phyloP scores from a whole-genome alignment of 2,888 invertebrate genomes.

The Tribolium freemani region DNA sequence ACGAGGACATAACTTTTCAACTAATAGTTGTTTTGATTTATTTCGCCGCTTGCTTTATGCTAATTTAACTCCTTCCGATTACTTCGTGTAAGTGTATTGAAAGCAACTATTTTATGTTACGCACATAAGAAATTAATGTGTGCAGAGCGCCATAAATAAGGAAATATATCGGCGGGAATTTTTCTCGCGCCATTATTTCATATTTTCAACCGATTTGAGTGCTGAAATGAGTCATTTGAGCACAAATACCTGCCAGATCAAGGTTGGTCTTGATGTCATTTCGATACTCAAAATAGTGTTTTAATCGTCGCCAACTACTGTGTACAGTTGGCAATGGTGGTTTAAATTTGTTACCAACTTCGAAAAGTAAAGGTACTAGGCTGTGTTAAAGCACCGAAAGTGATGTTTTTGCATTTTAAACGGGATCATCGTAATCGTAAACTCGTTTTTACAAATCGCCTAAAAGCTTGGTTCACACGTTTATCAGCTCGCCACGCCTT shows the following conservation, averaged over 20 bases:
- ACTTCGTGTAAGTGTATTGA: neutral
- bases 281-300: too few species aligned
- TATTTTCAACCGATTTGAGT: too few species aligned
- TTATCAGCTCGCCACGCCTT: conserved; percentile 30
- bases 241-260: too few species aligned
- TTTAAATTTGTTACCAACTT: too few species aligned
- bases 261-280: too few species aligned
- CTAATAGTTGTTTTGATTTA: neutral
- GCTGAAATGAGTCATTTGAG: too few species aligned
- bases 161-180: neutral
- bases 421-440: neutral
- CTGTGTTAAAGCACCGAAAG: too few species aligned
- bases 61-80: neutral
- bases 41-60: neutral
- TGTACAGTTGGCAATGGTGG: too few species aligned
- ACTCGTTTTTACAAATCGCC: conserved; percentile 29
- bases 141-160: neutral
- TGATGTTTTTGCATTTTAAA: too few species aligned
- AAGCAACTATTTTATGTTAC: neutral
- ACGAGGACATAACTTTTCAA: neutral
- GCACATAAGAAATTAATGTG: neutral
- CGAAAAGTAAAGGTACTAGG: too few species aligned
- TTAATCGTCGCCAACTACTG: too few species aligned
- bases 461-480: conserved; percentile 35
- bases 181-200: neutral